These are phyloP conservation scores for Onychostruthus taczanowskii DNA, from an alignment of 2,113 vertebrate genomes.

Conservation along the genomic window DNA sequence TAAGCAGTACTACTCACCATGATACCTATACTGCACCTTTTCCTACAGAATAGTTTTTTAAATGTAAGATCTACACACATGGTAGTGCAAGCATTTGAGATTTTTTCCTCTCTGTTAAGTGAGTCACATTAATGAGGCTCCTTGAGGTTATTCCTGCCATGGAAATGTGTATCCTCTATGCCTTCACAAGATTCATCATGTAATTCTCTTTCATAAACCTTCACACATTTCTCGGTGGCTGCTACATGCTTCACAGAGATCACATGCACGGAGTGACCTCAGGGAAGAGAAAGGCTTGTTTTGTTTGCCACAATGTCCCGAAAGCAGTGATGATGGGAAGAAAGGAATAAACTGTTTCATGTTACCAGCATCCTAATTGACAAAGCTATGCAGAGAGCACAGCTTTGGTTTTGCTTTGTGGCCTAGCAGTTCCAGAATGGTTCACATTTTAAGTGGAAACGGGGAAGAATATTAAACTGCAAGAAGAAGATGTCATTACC, in stretches of 20 bases:
- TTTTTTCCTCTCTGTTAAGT: neutral
- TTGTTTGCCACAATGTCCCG: neutral
- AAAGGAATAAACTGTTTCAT: neutral
- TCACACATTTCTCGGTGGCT: neutral
- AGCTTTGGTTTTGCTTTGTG: neutral
- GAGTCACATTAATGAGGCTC: neutral
- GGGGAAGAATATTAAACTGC: neutral
- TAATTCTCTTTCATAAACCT: neutral
- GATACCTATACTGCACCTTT: neutral
- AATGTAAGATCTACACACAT: neutral
- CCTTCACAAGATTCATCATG: neutral
- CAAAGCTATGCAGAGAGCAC: neutral
- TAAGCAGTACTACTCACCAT: neutral
- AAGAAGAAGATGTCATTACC: neutral
- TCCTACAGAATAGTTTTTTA: neutral
- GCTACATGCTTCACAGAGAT: neutral
- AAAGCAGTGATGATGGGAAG: neutral
- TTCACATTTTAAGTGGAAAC: neutral
- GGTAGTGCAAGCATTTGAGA: neutral
- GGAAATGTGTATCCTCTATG: neutral
- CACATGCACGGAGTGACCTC: neutral
- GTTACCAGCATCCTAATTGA: neutral
- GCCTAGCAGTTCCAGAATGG: neutral
- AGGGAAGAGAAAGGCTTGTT: neutral
- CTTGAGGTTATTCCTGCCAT: neutral